These are phyloP conservation scores for Neosilurus hyrtlii DNA, from an alignment of 2,797 vertebrate genomes.

Conservation along the genomic window DNA sequence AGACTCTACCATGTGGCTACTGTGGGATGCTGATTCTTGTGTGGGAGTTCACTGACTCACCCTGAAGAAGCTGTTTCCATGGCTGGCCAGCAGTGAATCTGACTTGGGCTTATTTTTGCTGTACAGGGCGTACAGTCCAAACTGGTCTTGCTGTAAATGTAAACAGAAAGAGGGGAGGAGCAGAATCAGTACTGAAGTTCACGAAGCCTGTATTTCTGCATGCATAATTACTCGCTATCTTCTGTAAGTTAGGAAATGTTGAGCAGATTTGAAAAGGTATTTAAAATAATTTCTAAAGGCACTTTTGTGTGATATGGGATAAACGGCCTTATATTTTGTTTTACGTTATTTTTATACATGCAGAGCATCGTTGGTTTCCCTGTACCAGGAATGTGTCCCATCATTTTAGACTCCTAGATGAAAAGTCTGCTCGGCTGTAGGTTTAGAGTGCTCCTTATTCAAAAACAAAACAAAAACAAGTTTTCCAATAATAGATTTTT, in stretches of 20 bases:
- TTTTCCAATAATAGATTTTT: neutral
- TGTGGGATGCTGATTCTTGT: slow-evolving; percentile 6
- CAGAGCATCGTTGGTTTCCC: neutral
- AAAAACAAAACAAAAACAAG: neutral
- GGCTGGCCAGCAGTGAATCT: slow-evolving; percentile 82
- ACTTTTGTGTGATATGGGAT: slow-evolving; percentile 10
- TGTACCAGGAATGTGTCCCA: slow-evolving; percentile 47
- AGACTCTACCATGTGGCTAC: neutral
- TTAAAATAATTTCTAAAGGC: slow-evolving; percentile 19
- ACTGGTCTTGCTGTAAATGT: slow-evolving; percentile 85
- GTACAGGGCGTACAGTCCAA: slow-evolving; percentile 89
- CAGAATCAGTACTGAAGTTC: slow-evolving; percentile 19
- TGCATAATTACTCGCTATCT: neutral
- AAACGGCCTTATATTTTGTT: slow-evolving; percentile 41
- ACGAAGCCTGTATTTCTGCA: neutral
- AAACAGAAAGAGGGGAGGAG: neutral
- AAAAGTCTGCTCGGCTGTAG: slow-evolving; percentile 24
- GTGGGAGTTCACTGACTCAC: slow-evolving; percentile 67
- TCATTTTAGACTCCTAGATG: slow-evolving; percentile 24
- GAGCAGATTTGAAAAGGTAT: neutral
- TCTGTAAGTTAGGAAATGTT: neutral
- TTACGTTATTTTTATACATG: slow-evolving; percentile 38
- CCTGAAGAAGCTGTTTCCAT: slow-evolving; percentile 90
- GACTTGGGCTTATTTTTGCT: slow-evolving; percentile 97
- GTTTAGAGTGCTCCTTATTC: slow-evolving; percentile 5